Conservation (phyloP, 2,888 invertebrate species). For the Hydrotaea cyrtoneurina region DNA sequence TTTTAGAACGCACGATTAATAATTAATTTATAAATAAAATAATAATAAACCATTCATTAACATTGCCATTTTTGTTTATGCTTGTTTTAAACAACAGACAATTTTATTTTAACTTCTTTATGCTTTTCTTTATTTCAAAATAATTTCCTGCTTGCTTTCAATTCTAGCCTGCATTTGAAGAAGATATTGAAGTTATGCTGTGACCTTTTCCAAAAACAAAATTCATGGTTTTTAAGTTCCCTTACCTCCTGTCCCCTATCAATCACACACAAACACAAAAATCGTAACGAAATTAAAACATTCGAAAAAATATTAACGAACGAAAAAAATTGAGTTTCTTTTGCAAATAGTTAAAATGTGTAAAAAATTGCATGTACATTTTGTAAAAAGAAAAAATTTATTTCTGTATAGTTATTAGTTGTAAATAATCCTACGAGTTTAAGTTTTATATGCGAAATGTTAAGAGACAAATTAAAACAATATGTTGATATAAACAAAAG, state of each 20-base stretch:
- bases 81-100: not conserved
- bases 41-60: slow-evolving; percentile 15
- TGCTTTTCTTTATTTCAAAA: slow-evolving; percentile 46
- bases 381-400: slow-evolving; percentile 25
- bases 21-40: slow-evolving; percentile 33
- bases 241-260: not conserved
- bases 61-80: not conserved
- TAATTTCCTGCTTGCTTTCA: slow-evolving; percentile 56
- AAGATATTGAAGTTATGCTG: slow-evolving; percentile 77
- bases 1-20: slow-evolving; percentile 24
- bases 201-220: slow-evolving; percentile 59
- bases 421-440: slow-evolving; percentile 23
- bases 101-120: slow-evolving; percentile 18
- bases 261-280: slow-evolving; percentile 13
- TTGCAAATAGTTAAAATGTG: not conserved
- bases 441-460: slow-evolving; percentile 35
- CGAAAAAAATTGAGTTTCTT: slow-evolving; percentile 9
- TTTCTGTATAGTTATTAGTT: slow-evolving; percentile 26
- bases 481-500: slow-evolving; percentile 4
- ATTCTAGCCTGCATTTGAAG: slow-evolving; percentile 75
- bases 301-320: slow-evolving; percentile 23
- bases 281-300: slow-evolving; percentile 5
- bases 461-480: slow-evolving; percentile 28
- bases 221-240: slow-evolving; percentile 10
- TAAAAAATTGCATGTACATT: slow-evolving; percentile 37